Evolutionary conservation across 2,888 invertebrate species (phyloP), one percentile per base, ranked within the genome.

Genomic region (Petrophora chlorosata): DNA sequence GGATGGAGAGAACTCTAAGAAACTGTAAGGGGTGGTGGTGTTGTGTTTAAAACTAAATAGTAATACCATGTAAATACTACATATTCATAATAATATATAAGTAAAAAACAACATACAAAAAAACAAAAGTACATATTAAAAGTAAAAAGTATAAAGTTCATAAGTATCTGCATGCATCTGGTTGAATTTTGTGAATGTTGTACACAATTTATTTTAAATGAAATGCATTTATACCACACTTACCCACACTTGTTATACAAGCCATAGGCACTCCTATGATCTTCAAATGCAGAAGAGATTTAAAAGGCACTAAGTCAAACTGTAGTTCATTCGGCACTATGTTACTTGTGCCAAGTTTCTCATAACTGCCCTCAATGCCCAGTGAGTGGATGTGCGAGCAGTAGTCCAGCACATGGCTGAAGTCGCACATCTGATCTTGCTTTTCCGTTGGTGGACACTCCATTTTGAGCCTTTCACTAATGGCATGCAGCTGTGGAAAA

Each of bases 371-470:
- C 69, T 90, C 90, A 3, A 97, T 92, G 59, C 91, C 91, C 7
- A 97, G 79, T 13, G 92, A 91, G 12, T 92, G 92, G 15, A 98
- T 84, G 71, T 96, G 94, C 0, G 94, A 94, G 76, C 95, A 95
- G 71, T 97, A 96, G 81, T 98, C 98, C 41, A 98, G 79, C 0
- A 98, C 94, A 70, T 98, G 97, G 56, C 97, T 97, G 65, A 98
- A 95, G 83, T 98, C 98, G 67, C 94, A 95, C 79, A 94, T 93
- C 62, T 94, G 94, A 65, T 97, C 96, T 14, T 92, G 92, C 53
- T 94, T 94, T 70, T 96, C 96, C 48, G 93, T 91, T 1, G 94
- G 91, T 0, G 98, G 97, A 74, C 97, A 96, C 0, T 97, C 96
- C 65, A 96, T 93, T 78, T 95, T 95, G 36, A 98, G 91, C 57